These are phyloP conservation scores for Amazona vittata DNA, from an alignment of 2,113 vertebrate genomes.

Conservation along the genomic window DNA sequence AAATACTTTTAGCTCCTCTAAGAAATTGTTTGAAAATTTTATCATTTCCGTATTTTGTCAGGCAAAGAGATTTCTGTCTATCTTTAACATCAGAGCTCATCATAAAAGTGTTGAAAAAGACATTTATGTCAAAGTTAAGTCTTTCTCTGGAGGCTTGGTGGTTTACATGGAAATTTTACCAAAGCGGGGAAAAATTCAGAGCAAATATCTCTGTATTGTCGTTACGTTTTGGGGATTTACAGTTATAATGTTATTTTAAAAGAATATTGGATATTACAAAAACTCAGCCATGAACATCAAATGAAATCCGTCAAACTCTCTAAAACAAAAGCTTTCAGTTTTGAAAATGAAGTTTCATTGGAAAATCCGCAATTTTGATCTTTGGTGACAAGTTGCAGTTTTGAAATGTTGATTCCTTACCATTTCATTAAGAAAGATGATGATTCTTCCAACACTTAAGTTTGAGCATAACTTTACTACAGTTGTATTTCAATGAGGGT, in stretches of 20 bases:
- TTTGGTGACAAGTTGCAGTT: background rate
- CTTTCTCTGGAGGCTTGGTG: background rate
- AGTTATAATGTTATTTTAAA: background rate
- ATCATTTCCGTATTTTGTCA: background rate
- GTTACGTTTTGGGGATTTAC: background rate
- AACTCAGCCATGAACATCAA: rapidly evolving
- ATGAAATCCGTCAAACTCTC: background rate
- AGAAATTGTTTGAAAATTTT: background rate
- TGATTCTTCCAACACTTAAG: background rate
- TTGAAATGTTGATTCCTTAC: background rate
- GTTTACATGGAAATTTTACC: background rate
- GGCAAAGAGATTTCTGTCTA: background rate
- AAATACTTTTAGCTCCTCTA: background rate
- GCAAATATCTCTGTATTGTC: background rate
- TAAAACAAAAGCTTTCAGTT: background rate
- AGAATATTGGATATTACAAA: background rate
- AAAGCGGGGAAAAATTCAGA: rapidly evolving
- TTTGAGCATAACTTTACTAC: background rate
- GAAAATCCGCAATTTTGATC: background rate
- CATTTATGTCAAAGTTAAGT: background rate
- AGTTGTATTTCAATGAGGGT: background rate
- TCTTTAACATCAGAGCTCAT: background rate
- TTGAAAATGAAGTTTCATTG: background rate
- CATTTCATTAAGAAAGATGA: background rate
- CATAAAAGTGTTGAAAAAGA: background rate